Percentiles rank a stretch among this genome's conserved stretches.
These are phyloP conservation scores for Furcula furcula DNA, from an alignment of 2,888 invertebrate species.

Conservation along the genomic window DNA sequence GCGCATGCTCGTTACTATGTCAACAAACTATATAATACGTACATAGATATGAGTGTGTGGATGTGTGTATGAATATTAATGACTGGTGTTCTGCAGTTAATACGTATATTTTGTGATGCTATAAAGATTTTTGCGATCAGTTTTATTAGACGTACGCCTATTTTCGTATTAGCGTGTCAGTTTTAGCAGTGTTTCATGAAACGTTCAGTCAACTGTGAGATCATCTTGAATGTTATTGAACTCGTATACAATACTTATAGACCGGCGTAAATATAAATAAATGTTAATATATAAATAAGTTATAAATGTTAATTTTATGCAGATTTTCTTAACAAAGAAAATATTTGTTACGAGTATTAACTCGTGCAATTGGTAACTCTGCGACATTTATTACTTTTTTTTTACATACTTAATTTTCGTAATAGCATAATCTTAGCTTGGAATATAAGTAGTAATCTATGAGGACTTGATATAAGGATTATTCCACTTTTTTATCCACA, in stretches of 20 bases:
- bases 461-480: too few relatives aligned
- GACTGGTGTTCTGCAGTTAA: slow-evolving; percentile 11
- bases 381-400: too few relatives aligned
- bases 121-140: slow-evolving; percentile 17
- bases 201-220: slow-evolving; percentile 23
- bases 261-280: too few relatives aligned
- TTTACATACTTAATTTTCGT: too few relatives aligned
- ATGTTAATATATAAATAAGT: too few relatives aligned
- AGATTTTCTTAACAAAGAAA: too few relatives aligned
- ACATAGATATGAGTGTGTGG: slow-evolving; percentile 13
- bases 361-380: too few relatives aligned
- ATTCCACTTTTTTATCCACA: too few relatives aligned
- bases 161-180: slow-evolving; percentile 19
- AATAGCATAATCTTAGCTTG: too few relatives aligned
- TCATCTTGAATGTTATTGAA: slow-evolving; percentile 25
- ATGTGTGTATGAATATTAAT: slow-evolving; percentile 40
- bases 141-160: slow-evolving; percentile 11
- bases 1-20: slow-evolving; percentile 74
- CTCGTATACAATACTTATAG: slow-evolving; percentile 7
- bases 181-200: slow-evolving; percentile 7
- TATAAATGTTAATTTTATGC: too few relatives aligned
- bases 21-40: slow-evolving; percentile 55
- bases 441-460: too few relatives aligned
- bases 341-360: too few relatives aligned
- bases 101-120: slow-evolving; percentile 33